Evolutionary conservation across 2,797 vertebrate species (phyloP).

Genomic region (Amniataba percoides): DNA sequence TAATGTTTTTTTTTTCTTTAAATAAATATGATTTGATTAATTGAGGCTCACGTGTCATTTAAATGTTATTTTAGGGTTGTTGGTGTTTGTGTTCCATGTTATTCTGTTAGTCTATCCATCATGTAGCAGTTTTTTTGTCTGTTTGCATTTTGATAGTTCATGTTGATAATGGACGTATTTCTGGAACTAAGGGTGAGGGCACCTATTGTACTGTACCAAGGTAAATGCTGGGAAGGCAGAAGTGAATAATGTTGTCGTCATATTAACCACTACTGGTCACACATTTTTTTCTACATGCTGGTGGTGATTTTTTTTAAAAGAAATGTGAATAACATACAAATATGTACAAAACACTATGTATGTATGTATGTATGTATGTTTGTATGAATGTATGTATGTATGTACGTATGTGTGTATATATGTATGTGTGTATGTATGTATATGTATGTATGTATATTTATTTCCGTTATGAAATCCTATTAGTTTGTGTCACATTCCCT

Average conservation of each 20-base stretch:
- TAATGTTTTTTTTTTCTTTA: conserved; percentile 21
- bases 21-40: conserved; percentile 56
- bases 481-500: background rate
- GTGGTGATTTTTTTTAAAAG: too few species aligned
- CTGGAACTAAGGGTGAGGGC: conserved; percentile 12
- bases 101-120: background rate
- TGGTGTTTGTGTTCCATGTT: background rate
- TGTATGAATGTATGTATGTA: too few species aligned
- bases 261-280: background rate
- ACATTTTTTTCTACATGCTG: too few species aligned
- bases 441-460: background rate
- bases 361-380: too few species aligned
- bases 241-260: background rate
- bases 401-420: too few species aligned
- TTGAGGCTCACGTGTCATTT: background rate
- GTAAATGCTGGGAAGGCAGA: background rate
- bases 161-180: conserved; percentile 23
- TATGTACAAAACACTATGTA: too few species aligned
- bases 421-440: too few species aligned
- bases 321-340: background rate
- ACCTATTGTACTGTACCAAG: background rate
- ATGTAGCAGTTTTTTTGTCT: background rate
- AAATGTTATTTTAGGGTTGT: background rate
- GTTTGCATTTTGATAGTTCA: conserved; percentile 34
- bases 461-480: background rate